These are phyloP conservation scores for Hemistola chrysoprasaria DNA, from an alignment of 2,888 invertebrate genomes.

Conservation along the genomic window DNA sequence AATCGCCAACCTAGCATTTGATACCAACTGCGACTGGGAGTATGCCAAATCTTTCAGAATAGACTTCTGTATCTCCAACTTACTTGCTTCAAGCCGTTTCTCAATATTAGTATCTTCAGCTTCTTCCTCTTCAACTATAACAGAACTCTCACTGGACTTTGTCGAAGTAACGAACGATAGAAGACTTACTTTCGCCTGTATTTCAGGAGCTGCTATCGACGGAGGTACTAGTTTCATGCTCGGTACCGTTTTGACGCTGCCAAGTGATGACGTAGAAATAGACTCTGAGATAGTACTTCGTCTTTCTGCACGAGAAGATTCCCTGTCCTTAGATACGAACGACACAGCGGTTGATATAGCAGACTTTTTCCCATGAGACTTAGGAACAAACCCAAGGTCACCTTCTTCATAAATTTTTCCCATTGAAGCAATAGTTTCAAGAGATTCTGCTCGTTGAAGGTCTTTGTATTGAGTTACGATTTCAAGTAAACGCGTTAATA, in stretches of 20 bases:
- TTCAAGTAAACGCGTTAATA: conserved; percentile 80
- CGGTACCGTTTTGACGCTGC: conserved; percentile 63
- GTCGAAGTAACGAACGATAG: conserved; percentile 62
- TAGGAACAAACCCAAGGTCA: conserved; percentile 86
- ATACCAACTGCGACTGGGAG: conserved; percentile 47
- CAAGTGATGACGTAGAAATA: conserved; percentile 43
- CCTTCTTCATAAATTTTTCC: conserved; percentile 83
- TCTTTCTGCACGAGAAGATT: conserved; percentile 36
- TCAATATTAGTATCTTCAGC: conserved; percentile 43
- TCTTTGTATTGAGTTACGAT: conserved; percentile 73
- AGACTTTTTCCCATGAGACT: conserved; percentile 50
- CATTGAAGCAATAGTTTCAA: conserved; percentile 72
- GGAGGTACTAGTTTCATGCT: conserved; percentile 54
- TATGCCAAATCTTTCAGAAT: conserved; percentile 64
- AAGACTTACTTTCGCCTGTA: conserved; percentile 52
- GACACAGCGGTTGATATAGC: conserved; percentile 30
- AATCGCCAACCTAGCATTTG: conserved; percentile 35
- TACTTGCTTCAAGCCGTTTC: conserved; percentile 55
- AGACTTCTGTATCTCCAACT: conserved; percentile 63
- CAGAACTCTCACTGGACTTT: conserved; percentile 41
- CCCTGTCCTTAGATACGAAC: conserved; percentile 38
- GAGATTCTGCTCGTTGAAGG: conserved; percentile 59
- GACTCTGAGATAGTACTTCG: conserved; percentile 29
- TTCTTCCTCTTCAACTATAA: conserved; percentile 37
- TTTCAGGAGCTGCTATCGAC: conserved; percentile 32